Percentiles rank a stretch among this genome's conserved stretches.
Conservation (phyloP, 2,113 vertebrate genomes). For the Urocolius indicus region DNA sequence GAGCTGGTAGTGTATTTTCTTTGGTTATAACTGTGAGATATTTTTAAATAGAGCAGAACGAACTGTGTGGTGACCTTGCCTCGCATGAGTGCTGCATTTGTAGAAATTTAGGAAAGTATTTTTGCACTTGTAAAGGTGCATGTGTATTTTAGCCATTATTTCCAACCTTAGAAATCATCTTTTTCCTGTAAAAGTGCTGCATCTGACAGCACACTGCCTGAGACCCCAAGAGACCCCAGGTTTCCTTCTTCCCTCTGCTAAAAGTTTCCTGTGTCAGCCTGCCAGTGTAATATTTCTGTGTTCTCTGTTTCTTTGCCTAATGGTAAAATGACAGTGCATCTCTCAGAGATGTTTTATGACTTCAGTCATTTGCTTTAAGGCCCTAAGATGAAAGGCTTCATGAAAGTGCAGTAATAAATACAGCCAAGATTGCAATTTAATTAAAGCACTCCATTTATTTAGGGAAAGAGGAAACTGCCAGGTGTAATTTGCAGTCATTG, state of each 20-base stretch:
- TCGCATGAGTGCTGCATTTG: background rate
- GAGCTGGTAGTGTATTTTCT: background rate
- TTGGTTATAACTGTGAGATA: background rate
- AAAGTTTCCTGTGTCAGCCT: background rate
- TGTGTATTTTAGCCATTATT: background rate
- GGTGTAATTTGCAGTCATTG: background rate
- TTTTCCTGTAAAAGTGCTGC: background rate
- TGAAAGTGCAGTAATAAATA: background rate
- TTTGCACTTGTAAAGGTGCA: background rate
- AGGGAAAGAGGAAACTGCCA: background rate
- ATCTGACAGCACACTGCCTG: background rate
- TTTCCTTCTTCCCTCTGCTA: background rate
- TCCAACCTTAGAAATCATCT: background rate
- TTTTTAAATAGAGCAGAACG: background rate
- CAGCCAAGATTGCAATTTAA: background rate
- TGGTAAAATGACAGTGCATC: background rate
- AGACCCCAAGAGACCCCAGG: background rate
- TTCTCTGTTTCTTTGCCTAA: background rate
- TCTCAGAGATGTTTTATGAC: background rate
- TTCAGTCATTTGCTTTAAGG: background rate
- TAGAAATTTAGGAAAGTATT: conserved; percentile 2
- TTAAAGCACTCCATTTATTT: background rate
- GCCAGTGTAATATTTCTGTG: background rate
- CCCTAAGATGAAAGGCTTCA: background rate
- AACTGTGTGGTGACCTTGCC: conserved; percentile 2